Conservation (phyloP, 2,888 invertebrate genomes). For the Mesodorylaimus sp. region DNA sequence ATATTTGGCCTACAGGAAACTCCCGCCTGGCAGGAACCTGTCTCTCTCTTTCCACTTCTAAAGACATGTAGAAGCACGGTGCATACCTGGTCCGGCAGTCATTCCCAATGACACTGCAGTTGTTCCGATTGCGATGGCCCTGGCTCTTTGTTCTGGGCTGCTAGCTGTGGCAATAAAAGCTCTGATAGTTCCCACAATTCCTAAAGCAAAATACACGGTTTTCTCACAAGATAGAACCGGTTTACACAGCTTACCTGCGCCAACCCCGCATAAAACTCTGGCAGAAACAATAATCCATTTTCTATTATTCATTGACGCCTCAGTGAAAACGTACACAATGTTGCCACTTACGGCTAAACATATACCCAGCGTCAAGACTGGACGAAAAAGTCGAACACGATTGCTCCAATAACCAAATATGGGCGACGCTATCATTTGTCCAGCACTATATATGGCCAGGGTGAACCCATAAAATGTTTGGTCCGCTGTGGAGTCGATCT, state of each 20-base stretch:
- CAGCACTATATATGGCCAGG: slow-evolving; percentile 30
- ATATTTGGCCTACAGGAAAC: too few relatives aligned
- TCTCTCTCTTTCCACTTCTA: too few relatives aligned
- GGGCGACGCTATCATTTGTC: slow-evolving; percentile 31
- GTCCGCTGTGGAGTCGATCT: slow-evolving; percentile 12
- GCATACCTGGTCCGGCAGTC: neutral
- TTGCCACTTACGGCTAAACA: slow-evolving; percentile 28
- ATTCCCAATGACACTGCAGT: neutral
- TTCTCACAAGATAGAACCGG: neutral
- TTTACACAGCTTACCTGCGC: slow-evolving; percentile 22
- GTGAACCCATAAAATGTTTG: slow-evolving; percentile 30
- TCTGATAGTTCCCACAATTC: neutral
- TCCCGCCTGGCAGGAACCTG: too few relatives aligned
- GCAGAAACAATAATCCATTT: slow-evolving; percentile 20
- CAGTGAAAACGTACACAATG: slow-evolving; percentile 28
- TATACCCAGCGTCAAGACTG: slow-evolving; percentile 28
- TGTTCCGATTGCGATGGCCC: neutral
- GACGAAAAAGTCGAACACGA: slow-evolving; percentile 17
- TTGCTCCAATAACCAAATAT: slow-evolving; percentile 30
- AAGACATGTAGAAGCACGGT: too few relatives aligned
- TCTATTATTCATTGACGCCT: slow-evolving; percentile 18
- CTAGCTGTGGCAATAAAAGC: neutral
- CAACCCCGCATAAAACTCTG: slow-evolving; percentile 29
- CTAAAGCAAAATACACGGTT: neutral
- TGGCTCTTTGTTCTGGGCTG: neutral